Base-by-base conservation (phyloP, 2,797 vertebrate genomes). In the Arnoldichthys spilopterus region DNA sequence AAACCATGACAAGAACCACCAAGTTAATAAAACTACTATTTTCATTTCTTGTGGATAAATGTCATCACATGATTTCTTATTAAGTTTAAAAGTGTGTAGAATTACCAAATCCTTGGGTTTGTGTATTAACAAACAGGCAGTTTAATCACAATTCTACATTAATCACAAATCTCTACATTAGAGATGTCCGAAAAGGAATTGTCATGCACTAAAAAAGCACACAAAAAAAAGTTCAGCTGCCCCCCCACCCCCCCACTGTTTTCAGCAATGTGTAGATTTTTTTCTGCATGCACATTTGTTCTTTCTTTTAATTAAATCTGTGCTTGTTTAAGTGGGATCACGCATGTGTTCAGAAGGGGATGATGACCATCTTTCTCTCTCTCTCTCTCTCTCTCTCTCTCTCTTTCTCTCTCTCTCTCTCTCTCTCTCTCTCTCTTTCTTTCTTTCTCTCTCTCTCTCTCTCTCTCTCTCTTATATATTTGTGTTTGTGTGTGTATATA, bases 321-420 rank as follows among this genome's bases (percentile, higher is more conserved):
- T 72, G 26, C 30, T 18, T 61, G 45, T 74, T 69, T 68, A 69
- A 69, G 13, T 61, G 58, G 22, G 49, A 61, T 67, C 70, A 30
- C 2, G 18, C 51, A 56, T n/a, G n/a, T 80, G 43, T 45, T 63
- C 18, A 66, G 15, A 32, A 30, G 51, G 26, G 12, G 30, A 47
- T 47, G 64, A 26, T 16, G 6, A 47, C 20, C 4, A 15, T 45
- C 11, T 45, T 13, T 40, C n/a, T 45, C 11, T 45, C n/a, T 43
- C 63, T 24, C 62, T 22, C n/a, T 22, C 63, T 12, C 63, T 22
- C 34, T n/a, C n/a, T n/a, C n/a, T n/a, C n/a, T n/a, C n/a, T n/a
- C n/a, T n/a, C n/a, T n/a, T n/a, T n/a, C n/a, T n/a, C n/a, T n/a
- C n/a, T n/a, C n/a, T n/a, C n/a, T n/a, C n/a, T n/a, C n/a, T n/a